Evolutionary conservation across 2,113 vertebrate genomes (phyloP), one percentile per base, ranked within the genome.

Genomic region (Hassar affinis): DNA sequence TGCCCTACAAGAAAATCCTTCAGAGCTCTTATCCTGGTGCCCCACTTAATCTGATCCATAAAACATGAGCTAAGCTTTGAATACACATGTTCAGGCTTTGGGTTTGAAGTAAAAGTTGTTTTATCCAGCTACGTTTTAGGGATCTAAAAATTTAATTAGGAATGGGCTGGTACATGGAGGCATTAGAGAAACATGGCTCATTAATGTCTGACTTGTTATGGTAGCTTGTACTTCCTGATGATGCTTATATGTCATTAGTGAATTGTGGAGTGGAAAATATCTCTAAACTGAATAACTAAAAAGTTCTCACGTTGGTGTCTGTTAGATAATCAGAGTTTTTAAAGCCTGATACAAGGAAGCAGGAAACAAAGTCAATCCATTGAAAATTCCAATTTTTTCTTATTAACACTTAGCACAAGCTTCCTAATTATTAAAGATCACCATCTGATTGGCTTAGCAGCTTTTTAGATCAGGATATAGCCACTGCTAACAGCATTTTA

Each of bases 11-110:
- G 89, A 91, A 92, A 86, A 88, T 92, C 86, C 86, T 88, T 79
- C 86, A 87, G 89, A 87, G 62, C 59, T 64, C 86, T 89, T 76
- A 81, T 38, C 81, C 81, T 87, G 83, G 82, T 88, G 87, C 88
- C 86, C 85, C 88, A 89, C 82, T 89, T 90, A 89, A 91, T 84
- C 86, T 85, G 83, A 86, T 88, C 90, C 84, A 92, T 91, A 88
- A 92, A 93, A 90, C 89, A 92, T 90, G 75, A 85, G 86, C 87
- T 87, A 88, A 86, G 86, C 87, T 90, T 85, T 85, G 87, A 88
- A 89, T 80, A 83, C 84, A 85, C 59, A 79, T 52, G 79, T 86
- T 76, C 38, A 49, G n/a, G 27, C 72, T 49, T 57, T 66, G 52
- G 54, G 62, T 78, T 42, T 57, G 62, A 56, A 68, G 61, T 80